phyloP scores from a whole-genome alignment of 1,140 invertebrate genomes.

The Andrena cerasifolii region DNA sequence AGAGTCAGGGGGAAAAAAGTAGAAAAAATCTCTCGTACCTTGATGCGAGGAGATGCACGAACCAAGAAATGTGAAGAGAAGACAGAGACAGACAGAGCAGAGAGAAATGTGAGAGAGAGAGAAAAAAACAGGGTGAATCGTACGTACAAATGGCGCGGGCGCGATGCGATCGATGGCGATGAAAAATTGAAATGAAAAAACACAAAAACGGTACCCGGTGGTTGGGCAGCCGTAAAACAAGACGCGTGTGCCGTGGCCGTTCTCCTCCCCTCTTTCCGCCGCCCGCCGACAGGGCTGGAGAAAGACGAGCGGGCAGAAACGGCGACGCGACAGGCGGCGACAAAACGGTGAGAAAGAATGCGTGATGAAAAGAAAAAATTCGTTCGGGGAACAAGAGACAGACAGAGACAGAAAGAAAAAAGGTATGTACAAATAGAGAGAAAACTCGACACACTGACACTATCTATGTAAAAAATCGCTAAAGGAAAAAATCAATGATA shows the following conservation, averaged over 20 bases:
- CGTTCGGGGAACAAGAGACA: slow-evolving; percentile 7
- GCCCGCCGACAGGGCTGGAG: neutral
- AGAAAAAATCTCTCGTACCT: slow-evolving; percentile 38
- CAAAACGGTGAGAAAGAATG: too few species aligned
- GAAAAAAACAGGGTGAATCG: neutral
- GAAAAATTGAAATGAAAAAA: neutral
- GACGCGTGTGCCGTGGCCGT: too few species aligned
- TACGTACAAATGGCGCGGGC: neutral
- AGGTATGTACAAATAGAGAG: slow-evolving; percentile 1
- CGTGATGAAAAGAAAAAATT: neutral
- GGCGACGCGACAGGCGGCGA: neutral
- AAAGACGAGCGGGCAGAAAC: too few species aligned
- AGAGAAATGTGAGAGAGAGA: slow-evolving; percentile 45
- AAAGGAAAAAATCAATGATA: slow-evolving; percentile 77
- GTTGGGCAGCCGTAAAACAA: too few species aligned
- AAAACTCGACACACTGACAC: slow-evolving; percentile 75
- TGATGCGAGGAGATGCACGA: neutral
- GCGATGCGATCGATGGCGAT: neutral
- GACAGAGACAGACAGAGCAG: slow-evolving; percentile 42
- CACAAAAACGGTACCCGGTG: neutral
- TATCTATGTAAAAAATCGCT: slow-evolving; percentile 68
- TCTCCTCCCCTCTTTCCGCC: neutral
- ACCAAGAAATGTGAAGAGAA: slow-evolving; percentile 13
- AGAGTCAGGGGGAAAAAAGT: slow-evolving; percentile 40
- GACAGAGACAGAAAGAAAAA: slow-evolving; percentile 9